A percentile compares a stretch with the other conserved stretches of the same genome.
Conservation (phyloP, 2,888 invertebrate genomes). For the Teleiodes luculella region DNA sequence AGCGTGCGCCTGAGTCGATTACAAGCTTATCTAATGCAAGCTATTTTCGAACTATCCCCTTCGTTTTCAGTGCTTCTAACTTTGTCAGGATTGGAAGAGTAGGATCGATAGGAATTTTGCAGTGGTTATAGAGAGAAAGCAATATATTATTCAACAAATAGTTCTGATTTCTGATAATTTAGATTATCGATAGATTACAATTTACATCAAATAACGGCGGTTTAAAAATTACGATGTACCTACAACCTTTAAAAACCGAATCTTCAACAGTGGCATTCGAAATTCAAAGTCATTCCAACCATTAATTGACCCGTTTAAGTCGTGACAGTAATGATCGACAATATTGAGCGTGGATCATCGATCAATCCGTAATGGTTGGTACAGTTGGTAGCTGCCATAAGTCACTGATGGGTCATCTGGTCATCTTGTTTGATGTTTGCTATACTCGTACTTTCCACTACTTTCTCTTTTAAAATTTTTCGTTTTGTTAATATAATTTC, state of each 20-base stretch:
- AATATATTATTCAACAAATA: too few species aligned
- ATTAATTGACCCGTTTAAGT: neutral
- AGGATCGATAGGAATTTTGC: neutral
- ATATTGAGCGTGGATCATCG: neutral
- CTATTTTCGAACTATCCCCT: neutral
- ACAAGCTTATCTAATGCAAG: neutral
- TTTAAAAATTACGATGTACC: too few species aligned
- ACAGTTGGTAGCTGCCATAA: neutral
- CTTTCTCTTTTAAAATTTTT: too few species aligned
- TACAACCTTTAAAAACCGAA: neutral
- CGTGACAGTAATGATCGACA: neutral
- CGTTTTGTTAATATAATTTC: too few species aligned
- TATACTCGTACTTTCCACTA: neutral
- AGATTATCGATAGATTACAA: too few species aligned
- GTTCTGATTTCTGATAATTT: too few species aligned
- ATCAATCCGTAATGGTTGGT: neutral
- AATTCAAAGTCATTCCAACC: neutral
- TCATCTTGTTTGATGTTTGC: neutral
- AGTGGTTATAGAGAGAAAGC: too few species aligned
- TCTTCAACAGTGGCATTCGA: neutral
- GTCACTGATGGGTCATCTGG: neutral
- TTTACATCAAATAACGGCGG: too few species aligned
- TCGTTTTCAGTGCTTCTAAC: neutral
- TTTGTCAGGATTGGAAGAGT: neutral
- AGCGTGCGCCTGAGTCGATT: neutral